A percentile compares a stretch with the other conserved stretches of the same genome.
phyloP scores from a whole-genome alignment of 1,140 invertebrate genomes.

The Solenopsis fugax region DNA sequence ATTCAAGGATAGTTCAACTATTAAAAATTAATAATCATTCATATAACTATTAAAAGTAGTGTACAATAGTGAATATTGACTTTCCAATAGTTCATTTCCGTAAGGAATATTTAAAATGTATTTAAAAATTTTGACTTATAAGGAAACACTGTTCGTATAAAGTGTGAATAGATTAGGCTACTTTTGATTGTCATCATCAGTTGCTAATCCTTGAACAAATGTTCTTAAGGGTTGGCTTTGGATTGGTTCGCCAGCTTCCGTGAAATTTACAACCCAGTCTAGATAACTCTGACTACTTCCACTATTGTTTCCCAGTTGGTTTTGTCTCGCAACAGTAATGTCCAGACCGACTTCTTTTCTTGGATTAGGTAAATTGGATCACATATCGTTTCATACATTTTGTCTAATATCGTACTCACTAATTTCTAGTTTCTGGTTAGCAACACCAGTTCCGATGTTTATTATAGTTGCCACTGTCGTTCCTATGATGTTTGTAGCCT shows the following conservation, averaged over 20 bases:
- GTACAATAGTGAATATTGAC: no score
- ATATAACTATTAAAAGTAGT: no score
- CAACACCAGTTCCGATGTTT: slow-evolving; percentile 44
- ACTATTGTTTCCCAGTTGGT: slow-evolving; percentile 67
- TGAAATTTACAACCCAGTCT: slow-evolving; percentile 81
- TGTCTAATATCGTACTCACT: slow-evolving; percentile 71
- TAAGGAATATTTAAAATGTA: no score
- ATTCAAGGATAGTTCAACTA: no score
- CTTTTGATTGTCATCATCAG: not conserved
- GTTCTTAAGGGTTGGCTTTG: slow-evolving; percentile 68
- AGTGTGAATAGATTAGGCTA: not conserved
- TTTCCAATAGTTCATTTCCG: no score
- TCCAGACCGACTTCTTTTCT: slow-evolving; percentile 83
- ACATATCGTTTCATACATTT: slow-evolving; percentile 73
- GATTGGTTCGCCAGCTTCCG: slow-evolving; percentile 78
- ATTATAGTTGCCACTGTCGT: slow-evolving; percentile 61
- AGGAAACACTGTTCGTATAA: no score
- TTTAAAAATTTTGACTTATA: no score
- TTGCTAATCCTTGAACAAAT: slow-evolving; percentile 59
- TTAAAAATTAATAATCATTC: no score
- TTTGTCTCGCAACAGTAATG: slow-evolving; percentile 67
- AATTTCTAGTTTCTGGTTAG: slow-evolving; percentile 76
- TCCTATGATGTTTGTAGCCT: slow-evolving; percentile 14
- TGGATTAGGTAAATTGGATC: slow-evolving; percentile 77
- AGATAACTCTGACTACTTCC: slow-evolving; percentile 75